Conservation (phyloP, 2,797 vertebrate genomes). For the Manis pentadactyla region DNA sequence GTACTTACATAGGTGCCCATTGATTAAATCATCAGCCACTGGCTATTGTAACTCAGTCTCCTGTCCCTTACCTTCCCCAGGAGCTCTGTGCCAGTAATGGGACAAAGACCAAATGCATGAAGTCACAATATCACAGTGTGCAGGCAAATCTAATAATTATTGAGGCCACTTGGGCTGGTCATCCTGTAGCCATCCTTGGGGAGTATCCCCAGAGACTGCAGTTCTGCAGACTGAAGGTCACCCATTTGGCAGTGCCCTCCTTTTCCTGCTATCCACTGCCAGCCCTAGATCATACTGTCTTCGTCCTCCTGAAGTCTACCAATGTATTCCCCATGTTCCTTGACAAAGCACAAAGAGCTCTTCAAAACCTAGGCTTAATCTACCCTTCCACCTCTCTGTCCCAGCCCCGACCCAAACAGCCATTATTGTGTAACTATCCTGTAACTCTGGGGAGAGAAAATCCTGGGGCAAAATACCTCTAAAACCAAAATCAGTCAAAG, state of each 20-base stretch:
- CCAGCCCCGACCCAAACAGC: background rate
- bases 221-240: background rate
- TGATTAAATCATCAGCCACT: background rate
- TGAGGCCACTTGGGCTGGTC: too few relatives aligned
- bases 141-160: background rate
- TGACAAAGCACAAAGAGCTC: background rate
- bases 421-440: background rate
- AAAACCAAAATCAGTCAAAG: too few relatives aligned
- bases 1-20: background rate
- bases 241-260: background rate
- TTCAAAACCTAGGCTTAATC: background rate
- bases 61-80: background rate
- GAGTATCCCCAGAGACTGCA: background rate
- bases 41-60: background rate
- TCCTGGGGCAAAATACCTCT: too few relatives aligned
- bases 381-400: background rate
- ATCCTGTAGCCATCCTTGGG: background rate
- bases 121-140: background rate
- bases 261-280: background rate
- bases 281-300: background rate
- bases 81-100: background rate
- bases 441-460: too few relatives aligned
- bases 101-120: background rate
- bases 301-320: background rate
- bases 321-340: background rate